A percentile compares a stretch with the other conserved stretches of the same genome.
Conservation (phyloP, 2,888 invertebrate species). For the Drosophila atroscutellata region DNA sequence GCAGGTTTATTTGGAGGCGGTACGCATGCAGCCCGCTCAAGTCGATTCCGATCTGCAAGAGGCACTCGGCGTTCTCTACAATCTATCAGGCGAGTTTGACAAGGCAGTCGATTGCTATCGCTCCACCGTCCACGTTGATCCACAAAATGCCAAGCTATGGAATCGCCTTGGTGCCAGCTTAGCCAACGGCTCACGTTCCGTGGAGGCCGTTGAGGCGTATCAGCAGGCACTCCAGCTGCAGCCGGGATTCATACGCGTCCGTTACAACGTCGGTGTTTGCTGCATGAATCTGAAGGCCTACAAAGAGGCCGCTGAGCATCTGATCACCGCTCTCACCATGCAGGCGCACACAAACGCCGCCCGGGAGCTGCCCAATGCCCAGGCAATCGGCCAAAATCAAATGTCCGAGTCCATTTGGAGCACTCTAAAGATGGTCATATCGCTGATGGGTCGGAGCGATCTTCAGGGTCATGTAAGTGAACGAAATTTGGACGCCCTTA, state of each 20-base stretch:
- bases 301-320: slow-evolving; percentile 97
- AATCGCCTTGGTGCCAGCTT: slow-evolving; percentile 98
- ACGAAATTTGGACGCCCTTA: slow-evolving; percentile 87
- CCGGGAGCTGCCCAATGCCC: slow-evolving; percentile 87
- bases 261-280: slow-evolving; percentile 99
- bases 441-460: slow-evolving; percentile 90
- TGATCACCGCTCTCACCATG: slow-evolving; percentile 95
- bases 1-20: slow-evolving; percentile 91
- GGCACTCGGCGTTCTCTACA: slow-evolving; percentile 97
- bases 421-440: slow-evolving; percentile 94
- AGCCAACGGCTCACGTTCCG: slow-evolving; percentile 97
- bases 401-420: slow-evolving; percentile 98
- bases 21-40: slow-evolving; percentile 89
- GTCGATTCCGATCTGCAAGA: slow-evolving; percentile 96
- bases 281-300: slow-evolving; percentile 98
- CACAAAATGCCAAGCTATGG: slow-evolving; percentile 95
- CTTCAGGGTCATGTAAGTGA: slow-evolving; percentile 88
- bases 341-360: slow-evolving; percentile 88
- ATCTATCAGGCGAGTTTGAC: slow-evolving; percentile 96
- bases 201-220: slow-evolving; percentile 98
- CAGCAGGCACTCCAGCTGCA: slow-evolving; percentile 94
- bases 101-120: slow-evolving; percentile 98
- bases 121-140: slow-evolving; percentile 92
- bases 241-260: slow-evolving; percentile 97
- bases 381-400: slow-evolving; percentile 84